Base-by-base conservation (phyloP, 2,797 vertebrate genomes). In the Mycteria americana region DNA sequence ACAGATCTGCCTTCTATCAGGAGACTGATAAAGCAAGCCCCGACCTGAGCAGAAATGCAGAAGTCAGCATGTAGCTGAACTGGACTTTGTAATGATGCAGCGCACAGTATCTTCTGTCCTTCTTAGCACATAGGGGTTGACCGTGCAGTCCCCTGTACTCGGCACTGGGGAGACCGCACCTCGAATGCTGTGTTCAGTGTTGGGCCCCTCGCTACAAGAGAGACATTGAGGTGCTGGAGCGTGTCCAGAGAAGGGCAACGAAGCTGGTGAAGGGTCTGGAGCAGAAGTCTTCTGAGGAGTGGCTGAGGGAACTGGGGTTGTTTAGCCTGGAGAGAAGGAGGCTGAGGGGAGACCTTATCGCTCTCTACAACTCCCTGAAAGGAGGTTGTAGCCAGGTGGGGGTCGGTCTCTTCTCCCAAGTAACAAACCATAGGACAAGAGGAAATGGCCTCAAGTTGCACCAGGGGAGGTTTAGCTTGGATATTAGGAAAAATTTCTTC, bases 341-440 rank as follows among this genome's bases (percentile, higher is more conserved):
- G 24, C 57, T 60, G 7, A 60, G 35, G 35, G 59, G 59, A 60
- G 17, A 27, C 59, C 35, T 18, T 7, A 27, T 60, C 0, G 4
- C 35, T 4, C 35, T 60, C 17, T 60, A 18, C 17, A 37, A 9
- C 35, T 37, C 9, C 35, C 17, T 60, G 25, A 37, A 18, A 60
- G 59, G 59, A 7, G 59, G 59, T 12, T 60, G 35, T 3, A 37
- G 35, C 2, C 11, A 60, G 24, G 24, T 18, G 17, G 17, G 16
- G 4, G 35, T 27, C 0, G 11, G 59, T 18, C 16, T 60, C 16
- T 60, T 60, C 16, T 37, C 24, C 24, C 24, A 27, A 9, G 59
- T 60, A 27, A 12, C 59, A 4, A 12, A 35, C 0, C 5, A 27
- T 18, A 37, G 35, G 17, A 60, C 5, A 1, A 27, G 59, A 27